phyloP scores from a whole-genome alignment of 2,797 vertebrate genomes.

The Numenius phaeopus region DNA sequence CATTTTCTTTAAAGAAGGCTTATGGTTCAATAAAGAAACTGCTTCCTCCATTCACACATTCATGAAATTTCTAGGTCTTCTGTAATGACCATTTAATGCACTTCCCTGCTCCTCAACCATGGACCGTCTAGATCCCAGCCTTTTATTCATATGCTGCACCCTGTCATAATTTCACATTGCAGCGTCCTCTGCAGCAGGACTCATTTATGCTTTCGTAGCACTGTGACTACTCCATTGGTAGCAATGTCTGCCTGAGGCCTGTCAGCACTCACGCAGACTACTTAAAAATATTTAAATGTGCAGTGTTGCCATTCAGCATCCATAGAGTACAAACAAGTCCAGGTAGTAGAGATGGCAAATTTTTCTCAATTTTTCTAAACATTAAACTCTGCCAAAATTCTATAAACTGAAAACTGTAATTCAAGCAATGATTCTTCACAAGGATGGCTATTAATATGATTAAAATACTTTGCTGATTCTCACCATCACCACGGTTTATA shows the following conservation, averaged over 20 bases:
- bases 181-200: background rate
- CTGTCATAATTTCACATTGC: background rate
- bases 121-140: background rate
- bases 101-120: background rate
- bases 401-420: background rate
- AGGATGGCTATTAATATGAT: background rate
- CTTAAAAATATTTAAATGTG: background rate
- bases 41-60: background rate
- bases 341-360: background rate
- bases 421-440: background rate
- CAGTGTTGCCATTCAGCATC: background rate
- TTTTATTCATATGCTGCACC: background rate
- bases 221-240: background rate
- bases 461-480: background rate
- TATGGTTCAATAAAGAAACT: background rate
- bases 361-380: background rate
- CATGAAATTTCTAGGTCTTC: background rate
- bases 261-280: accelerated
- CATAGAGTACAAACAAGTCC: background rate
- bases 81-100: background rate
- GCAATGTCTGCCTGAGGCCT: background rate
- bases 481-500: background rate
- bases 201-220: background rate
- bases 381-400: background rate
- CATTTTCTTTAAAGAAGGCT: background rate